Evolutionary conservation across 2,797 vertebrate species (phyloP), one percentile per base, ranked within the genome.

Genomic region (Trematomus bernacchii): DNA sequence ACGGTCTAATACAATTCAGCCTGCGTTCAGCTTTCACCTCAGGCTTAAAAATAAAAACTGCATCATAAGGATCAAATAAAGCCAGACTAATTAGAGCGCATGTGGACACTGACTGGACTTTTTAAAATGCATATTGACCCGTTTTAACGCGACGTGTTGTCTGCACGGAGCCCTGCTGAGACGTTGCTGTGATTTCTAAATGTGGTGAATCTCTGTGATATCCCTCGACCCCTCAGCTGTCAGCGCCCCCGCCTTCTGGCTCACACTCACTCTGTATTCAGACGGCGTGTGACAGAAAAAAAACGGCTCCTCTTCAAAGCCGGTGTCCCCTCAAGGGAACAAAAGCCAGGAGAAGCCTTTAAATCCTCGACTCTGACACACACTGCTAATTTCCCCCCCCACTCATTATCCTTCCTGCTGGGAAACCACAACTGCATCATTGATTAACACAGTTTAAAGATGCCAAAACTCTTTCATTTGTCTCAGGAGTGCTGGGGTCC

Each of bases 251-350:
- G 55, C 27, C 21, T 59, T 54, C 50, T 57, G 60, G 18, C 55
- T 61, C 61, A 14, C 21, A 3, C 54, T 77, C 60, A 0, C 19
- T 76, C 60, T 60, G 43, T 54, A 72, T 69, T 74, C 80, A 43
- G 76, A 7, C 11, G 0, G 68, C 8, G 16, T 60, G 51, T 10
- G 0, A 33, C 43, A 59, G 33, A 19, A 21, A 19, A 19, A 6
- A 60, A 19, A 51, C 23, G 3, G 14, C 4, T 40, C 15, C 44
- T 65, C 58, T 69, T 60, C 63, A 78, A 33, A 79, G 47, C 3
- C 6, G 47, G 21, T 0, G 7, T 54, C 33, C 65, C 42, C 69
- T 10, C 0, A 13, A 59, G 54, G 65, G 44, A 67, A 71, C 33
- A 3, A 61, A 70, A 69, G 40, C 21, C 8, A 14, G 37, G 37